Evolutionary conservation across 30 jellyfish, hydroid and myxozoan genomes (phyloP).

Genomic region (Sanderia malayensis): DNA sequence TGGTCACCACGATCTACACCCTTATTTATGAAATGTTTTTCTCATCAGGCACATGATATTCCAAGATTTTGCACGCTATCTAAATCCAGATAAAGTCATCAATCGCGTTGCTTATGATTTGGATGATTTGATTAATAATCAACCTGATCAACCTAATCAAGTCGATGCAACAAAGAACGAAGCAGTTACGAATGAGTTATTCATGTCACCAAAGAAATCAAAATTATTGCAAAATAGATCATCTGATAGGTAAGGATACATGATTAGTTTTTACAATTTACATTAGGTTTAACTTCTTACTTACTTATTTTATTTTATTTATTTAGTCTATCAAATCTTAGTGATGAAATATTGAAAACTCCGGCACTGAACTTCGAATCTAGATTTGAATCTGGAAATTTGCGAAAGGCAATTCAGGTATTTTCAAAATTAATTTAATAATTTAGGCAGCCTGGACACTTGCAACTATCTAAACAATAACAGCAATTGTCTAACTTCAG

Average conservation of each 20-base stretch:
- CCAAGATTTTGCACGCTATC: conserved; percentile 82
- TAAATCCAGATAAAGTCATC: conserved; percentile 68
- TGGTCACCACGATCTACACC: too few relatives aligned
- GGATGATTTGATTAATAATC: conserved; percentile 46
- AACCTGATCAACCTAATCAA: background rate
- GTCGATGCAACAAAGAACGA: background rate
- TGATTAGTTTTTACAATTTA: too few relatives aligned
- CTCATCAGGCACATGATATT: conserved; percentile 84
- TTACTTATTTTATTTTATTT: conserved; percentile 1
- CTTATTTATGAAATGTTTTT: too few relatives aligned
- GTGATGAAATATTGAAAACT: conserved; percentile 45
- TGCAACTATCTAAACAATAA: too few relatives aligned
- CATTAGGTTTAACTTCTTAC: background rate
- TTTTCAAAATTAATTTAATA: too few relatives aligned
- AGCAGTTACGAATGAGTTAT: conserved; percentile 22
- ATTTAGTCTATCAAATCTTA: conserved; percentile 16
- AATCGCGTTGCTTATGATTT: conserved; percentile 73
- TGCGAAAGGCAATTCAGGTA: conserved; percentile 93
- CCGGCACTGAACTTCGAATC: conserved; percentile 82
- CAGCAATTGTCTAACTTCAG: too few relatives aligned
- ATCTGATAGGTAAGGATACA: conserved; percentile 43
- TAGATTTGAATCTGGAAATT: conserved; percentile 98
- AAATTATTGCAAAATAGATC: conserved; percentile 17
- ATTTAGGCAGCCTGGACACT: too few relatives aligned
- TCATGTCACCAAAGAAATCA: conserved; percentile 40